Base-by-base conservation (phyloP, 2,797 vertebrate species). In the Nyctibius grandis region DNA sequence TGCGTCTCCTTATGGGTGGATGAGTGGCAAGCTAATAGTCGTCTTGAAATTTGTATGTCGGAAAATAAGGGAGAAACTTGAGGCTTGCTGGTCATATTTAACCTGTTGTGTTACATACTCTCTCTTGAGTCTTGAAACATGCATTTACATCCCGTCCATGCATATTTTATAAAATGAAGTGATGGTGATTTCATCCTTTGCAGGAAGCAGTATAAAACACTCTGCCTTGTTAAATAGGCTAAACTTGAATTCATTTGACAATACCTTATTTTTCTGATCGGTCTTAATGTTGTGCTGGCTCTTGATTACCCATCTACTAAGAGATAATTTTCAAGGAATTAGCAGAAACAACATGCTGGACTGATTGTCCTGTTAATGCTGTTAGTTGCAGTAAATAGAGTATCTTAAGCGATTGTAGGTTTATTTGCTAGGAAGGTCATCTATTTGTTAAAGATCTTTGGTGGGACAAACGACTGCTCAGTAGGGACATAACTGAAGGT, bases 11-110 rank as follows among this genome's bases (percentile, higher is more conserved):
- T 38, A 47, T 0, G 18, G 65, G 42, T 84, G 84, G 88, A 19
- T 93, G 91, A 95, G 42, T 89, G 88, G 77, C 80, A 91, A 51
- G 85, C 83, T 87, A 80, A 93, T 76, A 82, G 84, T 61, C 5
- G 5, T 73, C 74, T 86, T 79, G 84, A 78, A 85, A 69, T 82
- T 16, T 56, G 70, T 79, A 51, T 85, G 91, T 54, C 84, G 80
- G 84, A 82, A 88, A 94, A 82, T 28, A 90, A 79, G 67, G 78
- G 42, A 67, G 67, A 82, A 86, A 19, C 85, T 69, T 29, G 67
- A 85, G 88, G 38, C 26, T 77, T 65, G 89, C 63, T 95, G 9
- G 1, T 87, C 40, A 2, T 42, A 21, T 76, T 84, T 64, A 63
- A 60, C 63, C 63, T 82, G 50, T 87, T 69, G 25, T 29, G 22